These are phyloP conservation scores for Pteria penguin DNA, from an alignment of 2,888 invertebrate genomes.

Conservation along the genomic window DNA sequence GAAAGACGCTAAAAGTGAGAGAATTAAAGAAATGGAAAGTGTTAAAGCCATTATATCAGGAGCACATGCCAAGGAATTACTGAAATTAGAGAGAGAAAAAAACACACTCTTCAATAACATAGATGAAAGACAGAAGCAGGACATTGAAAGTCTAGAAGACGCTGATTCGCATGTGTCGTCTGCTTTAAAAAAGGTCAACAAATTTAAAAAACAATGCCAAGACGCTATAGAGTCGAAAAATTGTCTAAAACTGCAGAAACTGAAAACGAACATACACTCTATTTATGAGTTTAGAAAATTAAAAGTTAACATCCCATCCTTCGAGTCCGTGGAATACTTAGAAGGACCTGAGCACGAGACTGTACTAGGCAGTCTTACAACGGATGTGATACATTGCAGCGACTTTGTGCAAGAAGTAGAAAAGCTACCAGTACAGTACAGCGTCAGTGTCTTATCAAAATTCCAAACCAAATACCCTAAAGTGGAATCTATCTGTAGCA, in stretches of 20 bases:
- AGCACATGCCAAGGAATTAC: neutral
- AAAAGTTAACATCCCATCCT: neutral
- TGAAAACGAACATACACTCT: neutral
- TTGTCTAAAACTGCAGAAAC: neutral
- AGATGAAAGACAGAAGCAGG: neutral
- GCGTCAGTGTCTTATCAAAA: neutral
- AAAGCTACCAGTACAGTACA: neutral
- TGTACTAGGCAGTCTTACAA: neutral
- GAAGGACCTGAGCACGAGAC: neutral
- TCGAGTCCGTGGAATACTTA: neutral
- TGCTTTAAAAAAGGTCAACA: neutral
- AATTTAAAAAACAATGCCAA: neutral
- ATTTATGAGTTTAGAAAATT: neutral
- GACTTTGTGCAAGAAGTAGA: neutral
- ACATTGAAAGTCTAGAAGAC: neutral
- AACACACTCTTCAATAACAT: neutral
- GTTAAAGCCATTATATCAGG: neutral
- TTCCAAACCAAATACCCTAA: slow-evolving; percentile 14
- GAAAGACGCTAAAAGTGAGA: neutral
- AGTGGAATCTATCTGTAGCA: slow-evolving; percentile 11
- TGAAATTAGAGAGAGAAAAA: neutral
- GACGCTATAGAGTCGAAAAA: neutral
- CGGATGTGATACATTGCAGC: neutral
- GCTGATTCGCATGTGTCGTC: neutral
- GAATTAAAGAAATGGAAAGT: neutral